A percentile compares a stretch with the other conserved stretches of the same genome.
Evolutionary conservation across 2,797 vertebrate genomes (phyloP).

Genomic region (Centroberyx gerrardi): DNA sequence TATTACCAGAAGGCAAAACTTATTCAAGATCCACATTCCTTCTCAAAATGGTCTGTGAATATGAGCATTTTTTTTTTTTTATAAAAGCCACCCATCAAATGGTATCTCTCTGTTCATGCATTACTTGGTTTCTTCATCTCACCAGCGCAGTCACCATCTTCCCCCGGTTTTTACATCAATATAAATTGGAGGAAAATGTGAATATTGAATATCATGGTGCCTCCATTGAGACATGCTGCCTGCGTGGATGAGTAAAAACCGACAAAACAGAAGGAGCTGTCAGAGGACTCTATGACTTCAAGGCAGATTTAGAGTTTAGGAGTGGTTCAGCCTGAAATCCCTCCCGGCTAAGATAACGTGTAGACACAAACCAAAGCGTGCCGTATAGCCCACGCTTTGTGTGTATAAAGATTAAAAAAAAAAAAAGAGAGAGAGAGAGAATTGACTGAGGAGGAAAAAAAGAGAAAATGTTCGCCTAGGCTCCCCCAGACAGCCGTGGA

Average conservation of each 20-base stretch:
- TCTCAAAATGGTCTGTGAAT: constrained; percentile 7
- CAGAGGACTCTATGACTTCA: constrained; percentile 75
- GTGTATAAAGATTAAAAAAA: constrained; percentile 70
- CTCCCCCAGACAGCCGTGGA: constrained; percentile 65
- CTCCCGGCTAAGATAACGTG: constrained; percentile 77
- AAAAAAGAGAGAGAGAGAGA: constrained; percentile 20
- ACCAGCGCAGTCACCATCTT: constrained; percentile 54
- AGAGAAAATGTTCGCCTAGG: constrained; percentile 45
- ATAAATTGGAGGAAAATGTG: constrained; percentile 68
- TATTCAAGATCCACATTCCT: constrained; percentile 9
- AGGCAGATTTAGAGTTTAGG: constrained; percentile 81
- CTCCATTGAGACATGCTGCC: constrained; percentile 72
- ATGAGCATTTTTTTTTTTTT: constrained; percentile 1
- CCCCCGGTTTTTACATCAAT: constrained; percentile 51
- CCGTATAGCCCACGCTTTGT: constrained; percentile 73
- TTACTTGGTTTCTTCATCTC: constrained; percentile 50
- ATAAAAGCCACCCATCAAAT: constrained; percentile 30
- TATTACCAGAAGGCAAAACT: constrained; percentile 27
- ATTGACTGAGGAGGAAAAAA: constrained; percentile 46
- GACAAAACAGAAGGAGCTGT: constrained; percentile 76
- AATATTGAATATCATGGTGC: constrained; percentile 73
- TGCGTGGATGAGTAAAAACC: constrained; percentile 78
- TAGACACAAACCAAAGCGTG: constrained; percentile 72
- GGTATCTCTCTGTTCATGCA: constrained; percentile 47
- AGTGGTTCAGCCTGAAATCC: constrained; percentile 77